Evolutionary conservation across 2,797 vertebrate genomes (phyloP), one percentile per base, ranked within the genome.

Genomic region (Orestias chungarensis): DNA sequence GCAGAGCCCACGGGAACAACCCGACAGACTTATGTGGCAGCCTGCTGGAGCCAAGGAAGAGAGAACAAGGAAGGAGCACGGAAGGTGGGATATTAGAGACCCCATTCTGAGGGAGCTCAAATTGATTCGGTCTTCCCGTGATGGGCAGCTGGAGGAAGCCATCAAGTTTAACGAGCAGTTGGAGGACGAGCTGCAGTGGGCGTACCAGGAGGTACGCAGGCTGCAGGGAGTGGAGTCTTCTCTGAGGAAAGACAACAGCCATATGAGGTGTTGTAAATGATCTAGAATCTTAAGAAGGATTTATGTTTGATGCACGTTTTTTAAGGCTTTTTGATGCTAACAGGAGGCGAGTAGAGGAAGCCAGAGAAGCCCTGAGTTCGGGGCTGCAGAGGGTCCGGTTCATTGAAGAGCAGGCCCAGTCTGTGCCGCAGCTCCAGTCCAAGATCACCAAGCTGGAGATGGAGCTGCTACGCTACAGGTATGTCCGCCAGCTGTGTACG

Each of bases 81-180:
- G 73, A 52, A 82, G 76, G 29, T 76, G 82, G 64, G 89, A 90
- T 64, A 75, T 84, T 64, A 85, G 74, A 70, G 93, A 94, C 84
- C 89, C 93, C 0, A 75, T 93, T 0, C 67, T 92, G 31, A 87
- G 92, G 84, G 95, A 95, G 78, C 89, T 95, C 81, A 92, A 90
- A 79, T 75, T 95, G 81, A 93, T 95, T 55, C 92, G 94, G 10
- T 90, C 93, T 1, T 92, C 94, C 0, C 92, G 95, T 1, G 94
- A 95, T 0, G 94, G 94, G 25, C 95, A 95, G 84, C 80, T 95
- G 73, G 90, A 92, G 67, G 95, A 95, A 75, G 95, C 95, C 31
- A 94, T 95, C 76, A 89, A 83, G 42, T 95, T 93, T 83, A 95
- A 90, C 25, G 68, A 88, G 80, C 82, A 79, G 20, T 75, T 95